Percentiles rank a stretch among this genome's conserved stretches.
Evolutionary conservation across 2,888 invertebrate genomes (phyloP).

Genomic region (Xanthia togata): DNA sequence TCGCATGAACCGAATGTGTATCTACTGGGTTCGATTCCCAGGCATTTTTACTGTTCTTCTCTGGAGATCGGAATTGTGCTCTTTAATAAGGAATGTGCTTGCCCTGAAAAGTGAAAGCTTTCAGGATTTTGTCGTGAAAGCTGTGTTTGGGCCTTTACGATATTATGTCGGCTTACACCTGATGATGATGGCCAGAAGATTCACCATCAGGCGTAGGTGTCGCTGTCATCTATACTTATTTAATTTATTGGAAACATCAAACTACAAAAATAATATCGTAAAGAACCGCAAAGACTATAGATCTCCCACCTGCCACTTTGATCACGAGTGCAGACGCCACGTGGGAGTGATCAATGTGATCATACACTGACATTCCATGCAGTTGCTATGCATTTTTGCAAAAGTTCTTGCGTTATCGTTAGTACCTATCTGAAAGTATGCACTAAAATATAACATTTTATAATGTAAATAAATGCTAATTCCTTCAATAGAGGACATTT

Average conservation of each 20-base stretch:
- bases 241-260: slow-evolving; percentile 26
- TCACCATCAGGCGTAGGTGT: neutral
- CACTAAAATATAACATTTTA: neutral
- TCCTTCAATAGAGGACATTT: neutral
- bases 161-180: neutral
- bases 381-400: slow-evolving; percentile 28
- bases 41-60: neutral
- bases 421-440: too few species aligned
- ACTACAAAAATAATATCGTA: neutral
- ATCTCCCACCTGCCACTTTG: slow-evolving; percentile 13
- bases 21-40: neutral
- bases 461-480: neutral
- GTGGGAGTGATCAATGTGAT: slow-evolving; percentile 24
- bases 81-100: neutral
- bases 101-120: neutral
- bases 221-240: neutral
- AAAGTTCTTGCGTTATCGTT: neutral
- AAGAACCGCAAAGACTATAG: slow-evolving; percentile 15
- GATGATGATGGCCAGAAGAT: too few species aligned
- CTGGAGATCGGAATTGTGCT: neutral
- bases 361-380: slow-evolving; percentile 10
- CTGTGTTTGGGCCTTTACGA: too few species aligned
- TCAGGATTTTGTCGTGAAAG: neutral
- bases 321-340: slow-evolving; percentile 2
- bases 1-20: too few species aligned